Base-by-base conservation (phyloP, 2,888 invertebrate genomes). In the Choreutis nemorana region DNA sequence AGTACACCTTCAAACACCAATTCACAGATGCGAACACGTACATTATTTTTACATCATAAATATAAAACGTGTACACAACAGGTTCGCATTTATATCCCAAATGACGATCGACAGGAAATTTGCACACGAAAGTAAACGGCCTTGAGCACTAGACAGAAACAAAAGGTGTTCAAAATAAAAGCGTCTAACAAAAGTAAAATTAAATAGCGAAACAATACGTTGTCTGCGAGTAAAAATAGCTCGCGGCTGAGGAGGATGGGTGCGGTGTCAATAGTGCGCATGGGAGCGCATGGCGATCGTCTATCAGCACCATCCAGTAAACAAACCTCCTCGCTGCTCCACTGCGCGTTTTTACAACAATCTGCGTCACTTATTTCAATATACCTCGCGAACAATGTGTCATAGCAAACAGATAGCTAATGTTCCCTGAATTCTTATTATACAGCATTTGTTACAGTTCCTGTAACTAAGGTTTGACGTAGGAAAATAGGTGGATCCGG, bases 191-290 rank as follows among this genome's bases (percentile, higher is more conserved):
- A 23, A 23, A 9, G 10, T 23, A n/a, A 10, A 23, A 23, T n/a
- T 23, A 9, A 23, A n/a, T 8, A 41, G 33, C 35, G 48, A 49
- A 56, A 56, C 46, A 50, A 53, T 51, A 44, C 34, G 41, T 34
- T 47, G 39, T 37, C 36, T 46, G 44, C 33, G 31, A 41, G 45
- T 44, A 55, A 55, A 66, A 68, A 70, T 66, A 71, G 51, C 54
- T 45, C 39, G 54, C 45, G 43, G 48, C 45, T 42, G 45, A 33
- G 46, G 58, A 55, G 54, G 62, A 55, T 55, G 50, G 48, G 48
- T 45, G 48, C 45, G 59, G 70, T 73, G 72, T 72, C 71, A 71
- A 68, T 6, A 68, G 62, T 62, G 55, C 61, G 61, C 43, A 53
- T 48, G 58, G 14, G n/a, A 3, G 26, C 18, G 24, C 8, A 12